Conservation (phyloP, 2,113 vertebrate species). For the Limnothrissa miodon region DNA sequence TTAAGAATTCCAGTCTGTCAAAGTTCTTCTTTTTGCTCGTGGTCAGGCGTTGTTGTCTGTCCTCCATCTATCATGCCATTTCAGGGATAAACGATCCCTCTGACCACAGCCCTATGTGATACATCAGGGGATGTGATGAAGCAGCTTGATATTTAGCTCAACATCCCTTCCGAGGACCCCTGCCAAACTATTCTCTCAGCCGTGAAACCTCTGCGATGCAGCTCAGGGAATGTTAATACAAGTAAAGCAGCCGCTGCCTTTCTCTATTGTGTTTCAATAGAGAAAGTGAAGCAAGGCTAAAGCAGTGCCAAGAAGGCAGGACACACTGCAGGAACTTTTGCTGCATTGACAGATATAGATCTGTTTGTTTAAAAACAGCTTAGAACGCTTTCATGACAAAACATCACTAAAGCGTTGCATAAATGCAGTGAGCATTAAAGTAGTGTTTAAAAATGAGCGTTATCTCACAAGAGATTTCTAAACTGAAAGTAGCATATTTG, state of each 20-base stretch:
- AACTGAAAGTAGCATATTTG: conserved; percentile 36
- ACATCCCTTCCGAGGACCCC: conserved; percentile 28
- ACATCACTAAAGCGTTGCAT: background rate
- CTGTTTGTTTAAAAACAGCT: background rate
- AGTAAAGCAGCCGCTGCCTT: background rate
- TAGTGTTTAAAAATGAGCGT: background rate
- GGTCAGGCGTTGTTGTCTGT: too few relatives aligned
- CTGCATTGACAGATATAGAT: background rate
- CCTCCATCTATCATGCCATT: too few relatives aligned
- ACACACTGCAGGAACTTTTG: background rate
- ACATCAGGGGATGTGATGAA: conserved; percentile 55
- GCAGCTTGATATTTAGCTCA: conserved; percentile 36
- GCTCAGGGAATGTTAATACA: background rate
- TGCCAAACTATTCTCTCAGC: conserved; percentile 17
- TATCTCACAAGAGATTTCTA: conserved; percentile 3
- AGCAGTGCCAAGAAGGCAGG: background rate
- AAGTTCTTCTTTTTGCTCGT: background rate
- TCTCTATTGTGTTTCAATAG: background rate
- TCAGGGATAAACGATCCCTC: background rate
- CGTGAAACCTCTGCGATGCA: background rate
- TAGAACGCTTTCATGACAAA: background rate
- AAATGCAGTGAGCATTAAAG: background rate
- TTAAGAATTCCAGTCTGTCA: background rate
- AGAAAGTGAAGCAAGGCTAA: conserved; percentile 1
- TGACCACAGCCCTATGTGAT: background rate